Percentiles rank a stretch among this genome's conserved stretches.
phyloP scores from a whole-genome alignment of 2,888 invertebrate genomes.

The Pristionchus maxplancki region DNA sequence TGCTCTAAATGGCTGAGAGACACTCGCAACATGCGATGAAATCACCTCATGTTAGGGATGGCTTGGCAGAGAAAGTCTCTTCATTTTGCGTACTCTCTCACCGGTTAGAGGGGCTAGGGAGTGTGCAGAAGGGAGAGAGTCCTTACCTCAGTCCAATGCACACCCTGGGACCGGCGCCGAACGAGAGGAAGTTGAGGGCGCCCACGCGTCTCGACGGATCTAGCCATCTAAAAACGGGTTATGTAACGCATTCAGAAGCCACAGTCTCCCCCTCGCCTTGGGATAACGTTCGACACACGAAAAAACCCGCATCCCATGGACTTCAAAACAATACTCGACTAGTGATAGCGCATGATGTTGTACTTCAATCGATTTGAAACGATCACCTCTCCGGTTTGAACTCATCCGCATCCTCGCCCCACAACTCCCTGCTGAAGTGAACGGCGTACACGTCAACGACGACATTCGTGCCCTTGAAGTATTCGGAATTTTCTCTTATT shows the following conservation, averaged over 20 bases:
- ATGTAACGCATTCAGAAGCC: too few relatives aligned
- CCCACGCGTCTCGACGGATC: not conserved
- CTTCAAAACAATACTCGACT: too few relatives aligned
- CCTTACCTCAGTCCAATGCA: slow-evolving; percentile 24
- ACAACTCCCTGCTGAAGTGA: slow-evolving; percentile 69
- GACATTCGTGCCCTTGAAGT: slow-evolving; percentile 62
- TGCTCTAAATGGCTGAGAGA: not conserved
- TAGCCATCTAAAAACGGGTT: not conserved
- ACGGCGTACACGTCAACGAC: slow-evolving; percentile 68
- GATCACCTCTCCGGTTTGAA: slow-evolving; percentile 72
- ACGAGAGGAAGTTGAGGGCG: not conserved
- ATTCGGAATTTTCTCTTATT: too few relatives aligned
- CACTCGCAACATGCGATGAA: not conserved
- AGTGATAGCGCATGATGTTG: not conserved
- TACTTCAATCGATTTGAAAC: not conserved
- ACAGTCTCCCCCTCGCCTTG: too few relatives aligned
- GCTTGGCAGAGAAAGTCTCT: not conserved
- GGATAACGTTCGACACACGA: too few relatives aligned
- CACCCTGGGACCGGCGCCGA: slow-evolving; percentile 11
- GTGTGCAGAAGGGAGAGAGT: too few relatives aligned
- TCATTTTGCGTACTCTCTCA: too few relatives aligned
- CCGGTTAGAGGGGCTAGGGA: not conserved
- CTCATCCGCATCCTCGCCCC: slow-evolving; percentile 72
- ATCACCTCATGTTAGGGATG: slow-evolving; percentile 3
- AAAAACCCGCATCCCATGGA: too few relatives aligned